Base-by-base conservation (phyloP, 1,140 invertebrate species). In the Mamestra configurata region DNA sequence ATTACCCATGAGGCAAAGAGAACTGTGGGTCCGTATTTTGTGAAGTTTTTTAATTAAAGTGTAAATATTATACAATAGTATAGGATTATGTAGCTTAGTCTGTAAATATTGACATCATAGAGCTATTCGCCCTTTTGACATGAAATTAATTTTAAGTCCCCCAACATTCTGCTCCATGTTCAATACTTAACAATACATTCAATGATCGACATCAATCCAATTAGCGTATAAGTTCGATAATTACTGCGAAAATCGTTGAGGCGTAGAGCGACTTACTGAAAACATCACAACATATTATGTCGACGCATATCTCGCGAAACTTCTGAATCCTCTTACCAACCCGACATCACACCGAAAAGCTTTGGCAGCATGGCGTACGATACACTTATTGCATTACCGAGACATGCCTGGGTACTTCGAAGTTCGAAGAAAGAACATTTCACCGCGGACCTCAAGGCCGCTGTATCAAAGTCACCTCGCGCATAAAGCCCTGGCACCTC, bases 341-440 rank as follows among this genome's bases (percentile, higher is more conserved):
- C 53, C 20, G n/a, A 55, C 22, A 55, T 55, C 4, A 35, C 31
- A 31, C n/a, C 57, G 15, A 61, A 61, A 61, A 61, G 57, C 57
- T 27, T 35, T 57, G 22, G 24, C 53, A 24, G 53, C 8, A 77
- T 59, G 68, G 77, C 59, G 73, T 84, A 57, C 66, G 43, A 27
- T 70, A 70, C 43, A 49, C 13, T 70, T 70, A 49, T 49, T 49
- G 66, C 66, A 46, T 46, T 49, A 70, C 24, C 8, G 46, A 35
- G 4, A 35, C 68, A 18, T 43, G 37, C 13, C 8, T 20, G 24
- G 53, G 53, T 27, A 57, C 40, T 11, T 11, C 11, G 2, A 31
- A 43, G 51, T 70, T n/a, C 43, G n/a, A 15, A 31, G 43, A 51
- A 31, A n/a, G 10, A 37, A 40, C 27, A 73, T 57, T 37, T 37